Percentiles rank a stretch among this genome's conserved stretches.
phyloP scores from a whole-genome alignment of 2,888 invertebrate genomes.

The Apotomis capreana region DNA sequence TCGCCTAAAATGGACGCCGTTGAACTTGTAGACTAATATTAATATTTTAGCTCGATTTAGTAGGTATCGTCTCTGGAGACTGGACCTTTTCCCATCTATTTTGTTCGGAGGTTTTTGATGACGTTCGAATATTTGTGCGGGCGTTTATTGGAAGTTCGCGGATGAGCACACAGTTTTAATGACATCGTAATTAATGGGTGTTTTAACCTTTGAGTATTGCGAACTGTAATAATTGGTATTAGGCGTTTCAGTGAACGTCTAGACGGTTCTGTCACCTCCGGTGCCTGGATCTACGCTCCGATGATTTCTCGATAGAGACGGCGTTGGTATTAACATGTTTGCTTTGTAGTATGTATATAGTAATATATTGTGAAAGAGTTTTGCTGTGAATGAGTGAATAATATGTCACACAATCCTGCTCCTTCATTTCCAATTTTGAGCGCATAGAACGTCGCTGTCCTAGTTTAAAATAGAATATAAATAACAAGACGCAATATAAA shows the following conservation, averaged over 20 bases:
- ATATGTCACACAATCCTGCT: not conserved
- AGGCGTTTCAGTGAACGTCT: slow-evolving; percentile 19
- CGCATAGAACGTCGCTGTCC: not conserved
- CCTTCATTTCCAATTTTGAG: slow-evolving; percentile 1
- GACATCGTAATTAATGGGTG: slow-evolving; percentile 30
- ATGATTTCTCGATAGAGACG: not conserved
- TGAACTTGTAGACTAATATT: slow-evolving; percentile 11
- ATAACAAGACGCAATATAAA: slow-evolving; percentile 25
- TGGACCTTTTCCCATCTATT: slow-evolving; percentile 15
- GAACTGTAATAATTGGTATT: slow-evolving; percentile 32
- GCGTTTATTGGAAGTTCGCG: slow-evolving; percentile 25
- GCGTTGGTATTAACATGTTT: too few species aligned
- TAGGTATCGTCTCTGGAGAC: slow-evolving; percentile 2
- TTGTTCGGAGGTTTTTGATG: slow-evolving; percentile 7
- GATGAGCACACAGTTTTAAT: slow-evolving; percentile 39
- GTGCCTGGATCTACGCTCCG: slow-evolving; percentile 4
- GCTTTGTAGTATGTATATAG: too few species aligned
- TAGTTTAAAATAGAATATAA: slow-evolving; percentile 17
- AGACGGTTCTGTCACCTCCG: slow-evolving; percentile 18
- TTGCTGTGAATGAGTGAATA: not conserved
- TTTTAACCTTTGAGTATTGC: slow-evolving; percentile 33
- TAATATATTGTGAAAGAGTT: too few species aligned
- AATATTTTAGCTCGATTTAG: slow-evolving; percentile 25
- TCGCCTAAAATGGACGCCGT: not conserved
- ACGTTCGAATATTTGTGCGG: slow-evolving; percentile 19